These are phyloP conservation scores for Callorhinus ursinus DNA, from an alignment of 2,113 vertebrate genomes.

Conservation along the genomic window DNA sequence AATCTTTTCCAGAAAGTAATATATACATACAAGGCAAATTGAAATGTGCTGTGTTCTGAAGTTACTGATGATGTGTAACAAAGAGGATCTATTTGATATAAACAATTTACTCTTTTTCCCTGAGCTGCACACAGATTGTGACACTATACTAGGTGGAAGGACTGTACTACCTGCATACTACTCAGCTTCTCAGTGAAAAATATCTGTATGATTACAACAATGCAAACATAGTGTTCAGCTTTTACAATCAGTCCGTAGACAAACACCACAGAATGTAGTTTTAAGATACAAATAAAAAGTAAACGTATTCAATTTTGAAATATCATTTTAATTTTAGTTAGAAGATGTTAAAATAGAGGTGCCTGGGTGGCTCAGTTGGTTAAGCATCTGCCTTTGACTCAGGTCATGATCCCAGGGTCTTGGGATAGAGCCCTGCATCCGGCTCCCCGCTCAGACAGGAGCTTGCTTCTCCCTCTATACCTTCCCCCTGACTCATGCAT, in stretches of 20 bases:
- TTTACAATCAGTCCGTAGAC: background rate
- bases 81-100: background rate
- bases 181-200: background rate
- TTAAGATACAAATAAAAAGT: background rate
- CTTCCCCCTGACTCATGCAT: too few relatives aligned
- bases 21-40: background rate
- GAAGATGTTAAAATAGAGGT: background rate
- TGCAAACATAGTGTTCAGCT: background rate
- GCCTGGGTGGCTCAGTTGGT: too few relatives aligned
- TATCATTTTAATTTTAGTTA: background rate
- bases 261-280: background rate
- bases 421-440: too few relatives aligned
- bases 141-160: background rate
- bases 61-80: background rate
- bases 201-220: background rate
- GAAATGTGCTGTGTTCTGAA: background rate
- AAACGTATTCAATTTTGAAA: background rate
- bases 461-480: too few relatives aligned
- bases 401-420: too few relatives aligned
- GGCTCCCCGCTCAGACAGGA: too few relatives aligned
- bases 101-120: background rate
- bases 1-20: background rate
- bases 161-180: background rate
- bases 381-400: too few relatives aligned
- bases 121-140: background rate